Conservation (phyloP, 2,797 vertebrate genomes). For the Syndactyla subalaris region DNA sequence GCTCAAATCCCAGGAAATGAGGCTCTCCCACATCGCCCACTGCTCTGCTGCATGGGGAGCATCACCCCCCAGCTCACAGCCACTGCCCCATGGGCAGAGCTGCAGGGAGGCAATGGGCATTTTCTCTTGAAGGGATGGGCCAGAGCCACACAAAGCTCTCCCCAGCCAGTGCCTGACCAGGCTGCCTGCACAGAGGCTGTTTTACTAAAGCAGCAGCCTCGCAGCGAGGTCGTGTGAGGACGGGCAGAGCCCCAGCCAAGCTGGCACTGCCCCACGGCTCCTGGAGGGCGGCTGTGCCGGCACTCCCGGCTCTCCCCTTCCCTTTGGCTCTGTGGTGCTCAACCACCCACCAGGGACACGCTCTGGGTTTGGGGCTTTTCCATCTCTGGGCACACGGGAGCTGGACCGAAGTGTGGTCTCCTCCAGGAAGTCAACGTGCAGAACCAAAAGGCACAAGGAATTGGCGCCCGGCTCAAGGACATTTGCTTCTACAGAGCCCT, state of each 20-base stretch:
- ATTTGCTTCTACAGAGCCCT: background rate
- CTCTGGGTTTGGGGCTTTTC: accelerated
- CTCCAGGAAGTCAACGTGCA: background rate
- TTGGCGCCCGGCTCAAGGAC: background rate
- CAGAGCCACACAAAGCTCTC: background rate
- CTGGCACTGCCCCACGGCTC: background rate
- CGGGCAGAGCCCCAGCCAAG: background rate
- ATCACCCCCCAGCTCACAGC: accelerated
- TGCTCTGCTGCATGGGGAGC: background rate
- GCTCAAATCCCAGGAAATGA: background rate
- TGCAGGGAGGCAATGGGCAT: accelerated
- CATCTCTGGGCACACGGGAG: accelerated
- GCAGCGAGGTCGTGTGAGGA: background rate
- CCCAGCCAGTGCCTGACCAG: accelerated
- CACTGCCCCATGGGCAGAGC: background rate
- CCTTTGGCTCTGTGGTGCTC: accelerated
- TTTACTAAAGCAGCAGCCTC: background rate
- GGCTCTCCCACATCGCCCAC: background rate
- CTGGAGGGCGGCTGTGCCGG: accelerated
- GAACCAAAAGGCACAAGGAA: accelerated
- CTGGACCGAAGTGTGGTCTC: background rate
- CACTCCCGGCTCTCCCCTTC: background rate
- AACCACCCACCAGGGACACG: accelerated
- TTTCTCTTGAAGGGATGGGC: accelerated
- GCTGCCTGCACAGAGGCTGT: accelerated